Evolutionary conservation across 2,888 invertebrate species (phyloP).

Genomic region (Bembecia ichneumoniformis): DNA sequence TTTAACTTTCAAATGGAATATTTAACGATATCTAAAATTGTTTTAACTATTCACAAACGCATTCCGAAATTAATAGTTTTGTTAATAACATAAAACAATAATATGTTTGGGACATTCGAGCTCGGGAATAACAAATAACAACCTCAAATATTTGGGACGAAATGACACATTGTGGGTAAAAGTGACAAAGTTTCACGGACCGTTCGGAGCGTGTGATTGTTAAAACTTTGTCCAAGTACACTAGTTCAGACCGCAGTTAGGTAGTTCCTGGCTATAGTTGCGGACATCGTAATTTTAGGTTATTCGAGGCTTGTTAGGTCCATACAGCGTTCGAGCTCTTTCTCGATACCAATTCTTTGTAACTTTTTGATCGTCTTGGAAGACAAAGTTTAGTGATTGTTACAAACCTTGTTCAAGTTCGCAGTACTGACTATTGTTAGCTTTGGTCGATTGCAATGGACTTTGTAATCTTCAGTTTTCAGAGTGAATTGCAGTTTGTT

Average conservation of each 20-base stretch:
- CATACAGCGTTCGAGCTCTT: too few relatives aligned
- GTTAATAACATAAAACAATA: neutral
- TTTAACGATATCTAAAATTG: too few relatives aligned
- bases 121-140: constrained; percentile 11
- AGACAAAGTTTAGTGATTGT: too few relatives aligned
- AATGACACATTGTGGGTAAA: constrained; percentile 33
- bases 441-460: too few relatives aligned
- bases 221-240: constrained; percentile 36
- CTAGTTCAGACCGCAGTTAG: constrained; percentile 10
- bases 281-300: constrained; percentile 9
- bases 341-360: too few relatives aligned
- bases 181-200: constrained; percentile 31
- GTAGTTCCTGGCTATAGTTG: constrained; percentile 11
- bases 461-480: too few relatives aligned
- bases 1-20: too few relatives aligned
- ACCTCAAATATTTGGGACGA: constrained; percentile 25
- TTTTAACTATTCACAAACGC: too few relatives aligned
- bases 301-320: neutral
- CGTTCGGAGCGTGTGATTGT: constrained; percentile 31
- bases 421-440: too few relatives aligned
- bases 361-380: too few relatives aligned
- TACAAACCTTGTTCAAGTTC: too few relatives aligned
- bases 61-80: neutral
- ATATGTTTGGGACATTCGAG: neutral
- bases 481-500: too few relatives aligned